Evolutionary conservation across 2,113 vertebrate species (phyloP), one percentile per base, ranked within the genome.

Genomic region (Pandion haliaetus): DNA sequence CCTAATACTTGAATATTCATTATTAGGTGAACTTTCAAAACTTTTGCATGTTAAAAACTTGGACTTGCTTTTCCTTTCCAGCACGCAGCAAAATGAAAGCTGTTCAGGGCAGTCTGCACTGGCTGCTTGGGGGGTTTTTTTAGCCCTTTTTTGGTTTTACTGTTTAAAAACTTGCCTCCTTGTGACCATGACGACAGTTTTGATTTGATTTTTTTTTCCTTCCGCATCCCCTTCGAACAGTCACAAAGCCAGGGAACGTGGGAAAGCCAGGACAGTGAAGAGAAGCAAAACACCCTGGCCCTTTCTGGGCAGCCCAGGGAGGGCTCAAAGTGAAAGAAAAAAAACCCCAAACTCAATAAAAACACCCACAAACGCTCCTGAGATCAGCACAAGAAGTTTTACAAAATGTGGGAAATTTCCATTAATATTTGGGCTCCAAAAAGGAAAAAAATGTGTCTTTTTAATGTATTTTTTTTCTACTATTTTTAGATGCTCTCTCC

Each of bases 351-450:
- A 57, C 45, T 69, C 73, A 58, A 10, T 15, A 52, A 45, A 15
- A 8, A 3, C 47, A 25, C 13, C 14, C 8, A 5, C 12, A 72
- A 28, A 61, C 2, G 1, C 31, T 76, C 57, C 52, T 0, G 0
- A 82, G 17, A 78, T 2, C 31, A 52, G 34, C 26, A 21, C 38
- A 55, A 28, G 16, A 36, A 50, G 29, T 59, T 76, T 74, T 69
- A 55, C 40, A 74, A 70, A 88, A 86, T 8, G 12, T 14, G 32
- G 63, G 77, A 83, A 31, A 24, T 62, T 92, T 52, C 76, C 71
- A 25, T 44, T 19, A 8, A 44, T 2, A 5, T 32, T 73, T 62
- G 58, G 23, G 40, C 17, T 80, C 6, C 47, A 19, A 59, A 86
- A 67, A 21, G 26, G 5, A 12, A 47, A 28, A 20, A 34, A 29